Percentiles rank a stretch among this genome's conserved stretches.
phyloP scores from a whole-genome alignment of 2,797 vertebrate genomes.

The Poeciliopsis infans region DNA sequence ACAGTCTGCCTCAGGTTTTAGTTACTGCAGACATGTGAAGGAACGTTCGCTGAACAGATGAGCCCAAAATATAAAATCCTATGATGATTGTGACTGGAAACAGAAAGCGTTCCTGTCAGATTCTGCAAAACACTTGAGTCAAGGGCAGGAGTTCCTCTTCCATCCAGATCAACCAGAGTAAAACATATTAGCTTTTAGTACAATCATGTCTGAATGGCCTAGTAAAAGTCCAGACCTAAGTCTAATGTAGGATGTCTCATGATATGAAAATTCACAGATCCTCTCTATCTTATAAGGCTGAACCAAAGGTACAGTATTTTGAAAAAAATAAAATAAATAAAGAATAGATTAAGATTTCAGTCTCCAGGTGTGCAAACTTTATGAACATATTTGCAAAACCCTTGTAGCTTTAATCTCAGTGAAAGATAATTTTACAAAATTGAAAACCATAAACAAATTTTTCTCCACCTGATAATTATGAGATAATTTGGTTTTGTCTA shows the following conservation, averaged over 20 bases:
- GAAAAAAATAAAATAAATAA: no score
- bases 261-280: neutral
- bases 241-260: neutral
- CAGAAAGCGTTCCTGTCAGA: neutral
- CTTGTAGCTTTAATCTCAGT: neutral
- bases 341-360: neutral
- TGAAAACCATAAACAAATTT: neutral
- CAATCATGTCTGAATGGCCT: neutral
- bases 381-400: neutral
- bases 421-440: neutral
- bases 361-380: neutral
- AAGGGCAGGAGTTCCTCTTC: neutral
- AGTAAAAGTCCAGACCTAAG: neutral
- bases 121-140: neutral
- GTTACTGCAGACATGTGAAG: neutral
- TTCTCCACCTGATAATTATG: neutral
- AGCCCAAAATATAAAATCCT: neutral
- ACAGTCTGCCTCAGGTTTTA: neutral
- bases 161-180: neutral
- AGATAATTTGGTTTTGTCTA: neutral
- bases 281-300: neutral
- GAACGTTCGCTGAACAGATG: neutral
- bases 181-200: neutral
- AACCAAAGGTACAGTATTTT: neutral
- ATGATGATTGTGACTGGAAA: neutral